Base-by-base conservation (phyloP, 2,888 invertebrate genomes). In the Timema cristinae region DNA sequence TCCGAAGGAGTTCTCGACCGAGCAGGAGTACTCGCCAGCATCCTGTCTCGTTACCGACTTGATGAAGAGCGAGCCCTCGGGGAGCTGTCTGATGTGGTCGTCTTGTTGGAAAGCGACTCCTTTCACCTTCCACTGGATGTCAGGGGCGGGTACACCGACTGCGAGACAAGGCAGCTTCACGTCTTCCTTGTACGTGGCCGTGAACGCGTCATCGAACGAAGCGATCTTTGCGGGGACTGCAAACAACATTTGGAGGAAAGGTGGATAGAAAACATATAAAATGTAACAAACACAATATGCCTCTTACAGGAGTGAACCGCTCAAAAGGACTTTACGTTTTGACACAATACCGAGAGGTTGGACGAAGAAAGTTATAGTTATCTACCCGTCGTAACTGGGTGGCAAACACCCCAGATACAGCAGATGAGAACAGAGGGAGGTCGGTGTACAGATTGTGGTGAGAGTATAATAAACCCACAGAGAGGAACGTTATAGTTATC, bases 11-110 rank as follows among this genome's bases (percentile, higher is more conserved):
- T 97, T 97, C 81, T 95, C 93, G 16, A 95, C 96, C 78, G 91
- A 91, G 83, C 97, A 97, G 0, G 95, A 92, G 81, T 97, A 97
- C 83, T 97, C 96, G 71, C 95, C 97, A 71, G 95, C 94, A 83
- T 97, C 97, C 75, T 91, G 90, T 50, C 95, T 89, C 67, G 92
- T 91, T 0, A 96, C 94, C 76, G 94, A 92, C 73, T 93, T 92
- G 74, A 97, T 93, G 78, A 93, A 89, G n/a, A 97, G 84, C 0
- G 95, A 94, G 48, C 97, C 97, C 82, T 97, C 96, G 15, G 93
- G 93, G 77, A 95, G 84, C 77, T 95, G 90, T 16, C 93, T 87
- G 75, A 94, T 89, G 75, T 94, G 89, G 78, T 95, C 94, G 70
- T 91, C 93, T 10, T 91, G 87, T 76, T 91, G 91, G 76, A 94